Evolutionary conservation across 2,888 invertebrate species (phyloP).

Genomic region (Sphaerophoria rueppellii): DNA sequence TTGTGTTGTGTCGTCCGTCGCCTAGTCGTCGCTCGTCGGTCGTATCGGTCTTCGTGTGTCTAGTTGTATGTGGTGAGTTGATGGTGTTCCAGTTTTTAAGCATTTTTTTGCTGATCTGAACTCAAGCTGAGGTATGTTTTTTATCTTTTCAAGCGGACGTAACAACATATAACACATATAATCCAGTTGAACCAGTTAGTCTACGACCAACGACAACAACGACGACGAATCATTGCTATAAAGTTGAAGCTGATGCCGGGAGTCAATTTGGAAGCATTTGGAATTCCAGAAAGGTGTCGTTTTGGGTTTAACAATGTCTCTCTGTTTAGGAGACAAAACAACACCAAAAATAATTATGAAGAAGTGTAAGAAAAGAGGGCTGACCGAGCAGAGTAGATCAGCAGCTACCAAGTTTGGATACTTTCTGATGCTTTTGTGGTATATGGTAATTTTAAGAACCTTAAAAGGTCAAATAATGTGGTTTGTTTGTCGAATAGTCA

Average conservation of each 20-base stretch:
- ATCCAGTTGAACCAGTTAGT: conserved; percentile 65
- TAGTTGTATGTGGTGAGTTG: background rate
- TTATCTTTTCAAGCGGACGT: conserved; percentile 45
- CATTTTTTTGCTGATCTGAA: conserved; percentile 7
- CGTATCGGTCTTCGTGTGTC: too few species aligned
- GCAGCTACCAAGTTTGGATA: background rate
- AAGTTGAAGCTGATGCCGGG: conserved; percentile 27
- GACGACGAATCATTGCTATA: conserved; percentile 17
- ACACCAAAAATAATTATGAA: background rate
- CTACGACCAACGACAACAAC: background rate
- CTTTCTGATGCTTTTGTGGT: background rate
- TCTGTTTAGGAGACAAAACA: background rate
- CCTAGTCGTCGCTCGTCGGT: too few species aligned
- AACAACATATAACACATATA: conserved; percentile 41
- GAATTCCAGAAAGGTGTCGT: conserved; percentile 62
- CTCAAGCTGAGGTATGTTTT: conserved; percentile 20
- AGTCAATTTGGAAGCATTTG: conserved; percentile 46
- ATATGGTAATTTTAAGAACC: background rate
- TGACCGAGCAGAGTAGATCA: background rate
- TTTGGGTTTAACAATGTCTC: conserved; percentile 4
- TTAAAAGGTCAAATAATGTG: conserved; percentile 32
- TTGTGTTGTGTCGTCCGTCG: conserved; percentile 29
- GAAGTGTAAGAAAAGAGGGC: conserved; percentile 39
- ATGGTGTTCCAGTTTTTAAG: conserved; percentile 53
- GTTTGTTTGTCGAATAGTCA: background rate